Base-by-base conservation (phyloP, 2,888 invertebrate genomes). In the Embidobia sp. region DNA sequence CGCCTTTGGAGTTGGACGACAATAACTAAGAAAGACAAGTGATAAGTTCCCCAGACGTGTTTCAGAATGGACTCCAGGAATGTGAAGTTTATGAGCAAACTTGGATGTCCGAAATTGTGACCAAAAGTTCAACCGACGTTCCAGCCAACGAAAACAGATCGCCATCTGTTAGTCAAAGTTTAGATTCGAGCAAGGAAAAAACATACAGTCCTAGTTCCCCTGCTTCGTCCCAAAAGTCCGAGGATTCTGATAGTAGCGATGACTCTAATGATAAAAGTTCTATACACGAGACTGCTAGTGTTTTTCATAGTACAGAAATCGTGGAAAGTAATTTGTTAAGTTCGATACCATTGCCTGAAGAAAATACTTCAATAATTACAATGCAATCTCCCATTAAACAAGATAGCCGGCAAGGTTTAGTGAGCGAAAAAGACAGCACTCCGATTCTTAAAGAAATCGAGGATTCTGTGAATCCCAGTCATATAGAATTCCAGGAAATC, bases 141-240 rank as follows among this genome's bases (percentile, higher is more conserved):
- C 3, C 6, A 1, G 2, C n/a, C 11, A 35, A 40, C 0, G 19
- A 63, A 22, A 33, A 51, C 6, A 2, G 8, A 10, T 26, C 6
- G 7, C 16, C 44, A 8, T 15, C 26, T 1, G 15, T 8, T 10
- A 44, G n/a, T 8, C 31, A 27, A 5, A 29, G 4, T 19, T 19
- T 80, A 1, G 78, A 81, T 0, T 48, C 78, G 0, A 74, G 77
- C 10, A 69, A 70, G 2, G 81, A 83, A 6, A 81, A 80, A 33
- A 81, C 86, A 2, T 87, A 87, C 44, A 87, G 87, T 75, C 87
- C 87, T 0, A 86, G 86, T 73, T 88, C 88, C 3, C 87, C 87
- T 7, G 87, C 85, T 1, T 81, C 80, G 6, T 87, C 86, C 0
- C 83, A 85, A 3, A 86, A 85, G 49, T 86, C 87, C n/a, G 86